Evolutionary conservation across 2,888 invertebrate genomes (phyloP).

Genomic region (Sesia bembeciformis): DNA sequence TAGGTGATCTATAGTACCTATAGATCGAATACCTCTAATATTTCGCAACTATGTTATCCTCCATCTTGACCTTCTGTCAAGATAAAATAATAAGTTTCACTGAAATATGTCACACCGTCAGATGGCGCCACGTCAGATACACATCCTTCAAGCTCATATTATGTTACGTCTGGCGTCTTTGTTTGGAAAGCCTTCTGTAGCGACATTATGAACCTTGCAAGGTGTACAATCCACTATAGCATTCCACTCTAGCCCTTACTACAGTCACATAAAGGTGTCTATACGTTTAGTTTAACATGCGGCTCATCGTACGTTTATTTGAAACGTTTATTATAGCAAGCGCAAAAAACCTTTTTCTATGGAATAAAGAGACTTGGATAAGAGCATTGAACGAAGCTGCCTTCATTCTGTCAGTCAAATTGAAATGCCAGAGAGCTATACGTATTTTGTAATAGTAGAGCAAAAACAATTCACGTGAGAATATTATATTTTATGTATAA

Average conservation of each 20-base stretch:
- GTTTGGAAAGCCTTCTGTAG: not conserved
- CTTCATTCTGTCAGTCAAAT: not conserved
- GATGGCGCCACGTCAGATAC: not conserved
- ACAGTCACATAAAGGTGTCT: too few species aligned
- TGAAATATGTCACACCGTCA: not conserved
- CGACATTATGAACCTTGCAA: not conserved
- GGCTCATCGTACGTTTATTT: not conserved
- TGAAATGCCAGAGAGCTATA: not conserved
- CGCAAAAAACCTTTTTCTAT: not conserved
- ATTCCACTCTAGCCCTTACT: too few species aligned
- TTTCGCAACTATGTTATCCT: too few species aligned
- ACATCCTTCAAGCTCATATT: not conserved
- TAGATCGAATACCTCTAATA: too few species aligned
- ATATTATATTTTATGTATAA: too few species aligned
- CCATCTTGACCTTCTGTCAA: not conserved
- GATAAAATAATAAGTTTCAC: not conserved
- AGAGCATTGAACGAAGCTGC: not conserved
- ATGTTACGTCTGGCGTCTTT: not conserved
- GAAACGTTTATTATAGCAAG: not conserved
- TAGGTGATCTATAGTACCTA: too few species aligned
- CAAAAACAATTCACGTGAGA: too few species aligned
- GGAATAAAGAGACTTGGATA: not conserved
- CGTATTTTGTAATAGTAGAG: too few species aligned
- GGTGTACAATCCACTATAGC: not conserved
- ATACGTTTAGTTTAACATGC: too few species aligned